These are phyloP conservation scores for Cephalopachus bancanus DNA, from an alignment of 2,797 vertebrate genomes.

Conservation along the genomic window DNA sequence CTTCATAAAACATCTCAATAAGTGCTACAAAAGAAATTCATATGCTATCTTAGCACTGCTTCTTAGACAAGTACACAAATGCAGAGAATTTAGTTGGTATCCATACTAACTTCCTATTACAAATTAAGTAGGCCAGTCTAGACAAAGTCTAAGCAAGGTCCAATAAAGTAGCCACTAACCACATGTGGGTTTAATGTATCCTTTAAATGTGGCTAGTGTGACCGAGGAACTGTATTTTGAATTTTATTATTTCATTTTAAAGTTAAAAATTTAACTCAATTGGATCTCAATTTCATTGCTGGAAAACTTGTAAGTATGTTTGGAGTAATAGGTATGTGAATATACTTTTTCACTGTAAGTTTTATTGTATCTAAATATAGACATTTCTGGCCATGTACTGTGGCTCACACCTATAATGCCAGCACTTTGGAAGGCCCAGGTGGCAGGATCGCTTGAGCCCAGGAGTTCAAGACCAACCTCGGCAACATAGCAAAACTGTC, in stretches of 20 bases:
- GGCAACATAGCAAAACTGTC: no score
- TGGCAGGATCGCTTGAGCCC: no score
- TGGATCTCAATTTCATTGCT: constrained; percentile 28
- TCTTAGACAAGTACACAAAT: constrained; percentile 16
- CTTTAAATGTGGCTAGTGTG: not conserved
- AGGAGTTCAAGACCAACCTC: no score
- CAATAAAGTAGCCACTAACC: not conserved
- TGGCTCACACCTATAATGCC: no score
- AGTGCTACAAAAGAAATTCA: constrained; percentile 26
- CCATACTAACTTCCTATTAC: constrained; percentile 6
- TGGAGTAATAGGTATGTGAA: constrained; percentile 5
- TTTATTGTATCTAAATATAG: constrained; percentile 6
- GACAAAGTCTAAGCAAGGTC: not conserved
- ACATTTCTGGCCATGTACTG: not conserved
- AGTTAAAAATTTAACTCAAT: constrained; percentile 53
- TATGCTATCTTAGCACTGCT: not conserved
- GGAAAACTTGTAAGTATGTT: constrained; percentile 24
- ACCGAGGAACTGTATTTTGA: not conserved
- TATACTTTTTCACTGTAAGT: constrained; percentile 47
- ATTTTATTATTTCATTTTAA: constrained; percentile 37
- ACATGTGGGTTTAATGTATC: not conserved
- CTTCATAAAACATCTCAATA: constrained; percentile 5
- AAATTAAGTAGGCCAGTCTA: not conserved
- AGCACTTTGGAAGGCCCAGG: no score
- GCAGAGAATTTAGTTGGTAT: not conserved